Percentiles rank a stretch among this genome's conserved stretches.
phyloP scores from a whole-genome alignment of 2,113 vertebrate species.

The Nesogale talazaci region DNA sequence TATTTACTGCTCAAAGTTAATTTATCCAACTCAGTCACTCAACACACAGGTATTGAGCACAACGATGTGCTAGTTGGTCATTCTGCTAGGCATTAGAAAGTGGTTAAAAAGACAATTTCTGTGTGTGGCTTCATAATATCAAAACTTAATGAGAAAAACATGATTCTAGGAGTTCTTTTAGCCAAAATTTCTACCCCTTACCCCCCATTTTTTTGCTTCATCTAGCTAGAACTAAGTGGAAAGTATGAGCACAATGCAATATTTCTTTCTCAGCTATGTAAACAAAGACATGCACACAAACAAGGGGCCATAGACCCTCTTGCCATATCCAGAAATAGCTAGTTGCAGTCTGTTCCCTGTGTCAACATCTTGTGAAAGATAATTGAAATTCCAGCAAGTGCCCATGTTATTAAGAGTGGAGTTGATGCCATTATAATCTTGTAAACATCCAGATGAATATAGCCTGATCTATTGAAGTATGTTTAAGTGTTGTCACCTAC shows the following conservation, averaged over 20 bases:
- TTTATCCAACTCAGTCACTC: background rate
- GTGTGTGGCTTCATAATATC: conserved; percentile 5
- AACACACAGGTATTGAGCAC: background rate
- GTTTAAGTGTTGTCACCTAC: conserved; percentile 74
- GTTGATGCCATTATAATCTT: conserved; percentile 75
- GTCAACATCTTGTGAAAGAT: conserved; percentile 65
- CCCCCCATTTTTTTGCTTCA: conserved; percentile 10
- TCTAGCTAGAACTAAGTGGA: conserved; percentile 58
- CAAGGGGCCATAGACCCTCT: conserved; percentile 14
- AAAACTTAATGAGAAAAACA: conserved; percentile 31
- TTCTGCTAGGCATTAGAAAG: conserved; percentile 1
- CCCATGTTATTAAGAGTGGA: conserved; percentile 56
- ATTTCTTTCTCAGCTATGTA: conserved; percentile 67
- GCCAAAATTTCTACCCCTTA: conserved; percentile 1
- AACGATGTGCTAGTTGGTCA: background rate
- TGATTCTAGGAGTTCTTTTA: conserved; percentile 58
- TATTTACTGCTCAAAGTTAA: conserved; percentile 44
- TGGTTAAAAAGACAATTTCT: conserved; percentile 34
- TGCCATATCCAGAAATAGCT: conserved; percentile 25
- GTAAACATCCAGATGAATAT: conserved; percentile 65
- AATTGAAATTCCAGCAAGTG: conserved; percentile 76
- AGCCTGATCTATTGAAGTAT: conserved; percentile 60
- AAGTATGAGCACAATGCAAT: conserved; percentile 55
- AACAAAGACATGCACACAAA: conserved; percentile 69
- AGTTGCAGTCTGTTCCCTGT: conserved; percentile 29